Evolutionary conservation across 2,888 invertebrate species (phyloP).

Genomic region (Unio pictorum): DNA sequence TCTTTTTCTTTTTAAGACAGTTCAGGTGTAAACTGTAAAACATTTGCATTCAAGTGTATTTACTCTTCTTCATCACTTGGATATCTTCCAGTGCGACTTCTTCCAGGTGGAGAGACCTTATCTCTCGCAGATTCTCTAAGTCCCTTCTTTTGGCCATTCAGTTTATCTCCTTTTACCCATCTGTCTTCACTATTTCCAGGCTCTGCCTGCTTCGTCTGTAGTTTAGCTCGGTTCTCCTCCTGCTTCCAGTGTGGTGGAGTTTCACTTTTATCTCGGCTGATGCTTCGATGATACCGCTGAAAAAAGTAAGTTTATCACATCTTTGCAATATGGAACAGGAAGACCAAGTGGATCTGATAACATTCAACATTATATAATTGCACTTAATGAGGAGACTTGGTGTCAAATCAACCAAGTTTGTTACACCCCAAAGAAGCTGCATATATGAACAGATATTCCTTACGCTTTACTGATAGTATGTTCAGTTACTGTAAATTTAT

Average conservation of each 20-base stretch:
- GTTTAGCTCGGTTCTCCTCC: slow-evolving; percentile 32
- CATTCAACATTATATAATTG: too few relatives aligned
- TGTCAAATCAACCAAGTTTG: too few relatives aligned
- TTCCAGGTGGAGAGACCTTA: slow-evolving; percentile 2
- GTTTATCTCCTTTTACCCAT: slow-evolving; percentile 36
- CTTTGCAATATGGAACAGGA: too few relatives aligned
- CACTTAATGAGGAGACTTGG: too few relatives aligned
- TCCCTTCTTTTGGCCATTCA: slow-evolving; percentile 10
- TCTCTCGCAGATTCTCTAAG: slow-evolving; percentile 11
- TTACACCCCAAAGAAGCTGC: too few relatives aligned
- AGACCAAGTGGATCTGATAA: too few relatives aligned
- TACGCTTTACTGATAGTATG: too few relatives aligned
- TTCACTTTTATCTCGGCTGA: slow-evolving; percentile 76
- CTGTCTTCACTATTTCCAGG: slow-evolving; percentile 19
- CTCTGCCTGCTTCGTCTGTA: slow-evolving; percentile 9
- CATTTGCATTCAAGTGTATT: not conserved
- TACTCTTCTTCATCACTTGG: slow-evolving; percentile 8
- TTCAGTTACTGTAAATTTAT: too few relatives aligned
- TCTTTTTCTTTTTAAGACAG: not conserved
- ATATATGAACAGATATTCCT: too few relatives aligned
- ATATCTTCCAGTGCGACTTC: slow-evolving; percentile 2
- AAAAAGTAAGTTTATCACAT: not conserved
- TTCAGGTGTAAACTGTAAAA: not conserved
- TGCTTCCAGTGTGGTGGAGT: slow-evolving; percentile 94
- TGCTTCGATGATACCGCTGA: slow-evolving; percentile 26